phyloP scores from a whole-genome alignment of 2,888 invertebrate species.

The Rutpela maculata region DNA sequence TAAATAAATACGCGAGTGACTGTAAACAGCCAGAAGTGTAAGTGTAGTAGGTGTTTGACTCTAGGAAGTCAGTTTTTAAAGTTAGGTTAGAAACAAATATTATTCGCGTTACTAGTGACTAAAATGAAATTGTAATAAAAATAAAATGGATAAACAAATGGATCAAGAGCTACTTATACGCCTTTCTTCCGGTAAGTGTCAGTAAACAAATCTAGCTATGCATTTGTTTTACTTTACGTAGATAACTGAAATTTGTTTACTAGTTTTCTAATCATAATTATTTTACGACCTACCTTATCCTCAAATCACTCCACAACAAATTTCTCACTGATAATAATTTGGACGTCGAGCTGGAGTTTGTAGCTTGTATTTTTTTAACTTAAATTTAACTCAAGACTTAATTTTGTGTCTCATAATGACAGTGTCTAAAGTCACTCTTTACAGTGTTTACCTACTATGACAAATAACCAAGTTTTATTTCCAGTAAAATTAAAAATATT shows the following conservation, averaged over 20 bases:
- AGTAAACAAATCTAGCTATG: not conserved
- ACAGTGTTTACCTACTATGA: not conserved
- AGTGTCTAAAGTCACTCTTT: not conserved
- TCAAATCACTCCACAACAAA: not conserved
- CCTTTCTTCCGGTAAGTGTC: conserved; percentile 68
- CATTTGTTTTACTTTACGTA: conserved; percentile 10
- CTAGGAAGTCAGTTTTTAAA: conserved; percentile 46
- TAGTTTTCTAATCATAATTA: not conserved
- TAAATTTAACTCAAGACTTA: not conserved
- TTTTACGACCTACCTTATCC: not conserved
- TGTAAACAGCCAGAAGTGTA: conserved; percentile 33
- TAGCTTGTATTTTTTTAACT: not conserved
- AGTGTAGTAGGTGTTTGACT: conserved; percentile 48
- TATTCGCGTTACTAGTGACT: conserved; percentile 32
- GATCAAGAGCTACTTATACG: conserved; percentile 68
- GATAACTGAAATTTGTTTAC: conserved; percentile 21
- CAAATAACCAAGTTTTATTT: not conserved
- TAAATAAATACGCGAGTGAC: conserved; percentile 41
- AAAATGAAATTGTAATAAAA: conserved; percentile 26
- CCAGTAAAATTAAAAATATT: not conserved
- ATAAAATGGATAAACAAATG: conserved; percentile 64
- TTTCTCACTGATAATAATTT: not conserved
- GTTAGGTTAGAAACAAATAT: conserved; percentile 36
- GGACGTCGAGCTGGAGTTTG: not conserved
- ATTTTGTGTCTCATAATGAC: not conserved